Base-by-base conservation (phyloP, 2,888 invertebrate species). In the Melieria omissa region DNA sequence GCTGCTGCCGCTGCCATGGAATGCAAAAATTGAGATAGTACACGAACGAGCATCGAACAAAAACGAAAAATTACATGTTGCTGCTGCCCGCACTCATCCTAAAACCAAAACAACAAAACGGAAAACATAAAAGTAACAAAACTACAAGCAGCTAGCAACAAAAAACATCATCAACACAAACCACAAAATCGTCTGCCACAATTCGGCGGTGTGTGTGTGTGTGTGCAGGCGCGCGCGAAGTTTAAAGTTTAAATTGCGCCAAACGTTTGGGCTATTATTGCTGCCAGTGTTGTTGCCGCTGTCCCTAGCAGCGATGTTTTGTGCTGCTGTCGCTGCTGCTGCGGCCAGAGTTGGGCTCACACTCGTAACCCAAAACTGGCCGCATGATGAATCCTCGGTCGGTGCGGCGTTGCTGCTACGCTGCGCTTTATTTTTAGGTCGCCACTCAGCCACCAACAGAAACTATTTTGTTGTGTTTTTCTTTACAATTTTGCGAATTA, bases 11-110 rank as follows among this genome's bases (percentile, higher is more conserved):
- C 49, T 41, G 49, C 52, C 14, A 47, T 57, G 44, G 65, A 57
- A 65, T 70, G 65, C 60, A 65, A 70, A 29, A 65, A 70, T 70
- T 70, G 61, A 70, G 70, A 69, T 62, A 62, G 47, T 62, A 69
- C 9, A 12, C 55, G 55, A 65, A 49, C 7, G 12, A 52, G 4
- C 14, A 4, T 5, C 52, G 14, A 5, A n/a, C 52, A 52, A n/a
- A 52, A 9, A 14, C 14, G 14, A 14, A 52, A 49, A 10, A 49
- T 49, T 49, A 12, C 9, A 52, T n/a, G 10, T 14, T 9, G 16
- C 14, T 52, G 64, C 49, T 29, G 42, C 16, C 12, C 14, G 52
- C 42, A 14, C 42, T 52, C 52, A 42, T 47, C 67, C 45, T 16
- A 54, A 65, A 64, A 61, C 44, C 29, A 29, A 29, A 29, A 2